Conservation (phyloP, 2,113 vertebrate genomes). For the Zosterops hypoxanthus region DNA sequence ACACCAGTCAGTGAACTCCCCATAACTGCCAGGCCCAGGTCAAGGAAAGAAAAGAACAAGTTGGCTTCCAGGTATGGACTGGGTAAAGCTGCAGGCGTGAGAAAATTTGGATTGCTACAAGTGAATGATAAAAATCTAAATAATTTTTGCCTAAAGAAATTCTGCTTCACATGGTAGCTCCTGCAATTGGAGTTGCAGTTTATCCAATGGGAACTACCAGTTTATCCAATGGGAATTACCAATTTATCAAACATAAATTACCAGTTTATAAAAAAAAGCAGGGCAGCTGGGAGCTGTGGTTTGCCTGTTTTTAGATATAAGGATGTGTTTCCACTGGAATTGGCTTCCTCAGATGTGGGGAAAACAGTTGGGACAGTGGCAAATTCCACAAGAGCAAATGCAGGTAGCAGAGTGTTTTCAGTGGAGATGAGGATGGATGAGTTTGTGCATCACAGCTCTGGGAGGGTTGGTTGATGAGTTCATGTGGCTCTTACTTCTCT, state of each 20-base stretch:
- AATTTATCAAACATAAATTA: neutral
- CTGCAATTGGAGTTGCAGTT: neutral
- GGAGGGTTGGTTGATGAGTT: neutral
- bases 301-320: neutral
- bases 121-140: neutral
- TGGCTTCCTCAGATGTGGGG: neutral
- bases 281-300: neutral
- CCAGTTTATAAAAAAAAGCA: neutral
- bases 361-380: neutral
- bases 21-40: conserved; percentile 91
- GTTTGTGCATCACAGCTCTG: neutral
- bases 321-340: neutral
- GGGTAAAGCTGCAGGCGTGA: neutral
- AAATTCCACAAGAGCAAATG: neutral
- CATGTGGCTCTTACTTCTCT: neutral
- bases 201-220: neutral
- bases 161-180: neutral
- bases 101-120: neutral
- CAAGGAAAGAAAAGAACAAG: conserved; percentile 98
- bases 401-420: neutral
- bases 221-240: neutral
- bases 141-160: neutral
- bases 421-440: neutral
- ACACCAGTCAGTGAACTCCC: conserved; percentile 97
- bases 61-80: conserved; percentile 90